Conservation (phyloP, 1,140 invertebrate species). For the Bombus difficillimus region DNA sequence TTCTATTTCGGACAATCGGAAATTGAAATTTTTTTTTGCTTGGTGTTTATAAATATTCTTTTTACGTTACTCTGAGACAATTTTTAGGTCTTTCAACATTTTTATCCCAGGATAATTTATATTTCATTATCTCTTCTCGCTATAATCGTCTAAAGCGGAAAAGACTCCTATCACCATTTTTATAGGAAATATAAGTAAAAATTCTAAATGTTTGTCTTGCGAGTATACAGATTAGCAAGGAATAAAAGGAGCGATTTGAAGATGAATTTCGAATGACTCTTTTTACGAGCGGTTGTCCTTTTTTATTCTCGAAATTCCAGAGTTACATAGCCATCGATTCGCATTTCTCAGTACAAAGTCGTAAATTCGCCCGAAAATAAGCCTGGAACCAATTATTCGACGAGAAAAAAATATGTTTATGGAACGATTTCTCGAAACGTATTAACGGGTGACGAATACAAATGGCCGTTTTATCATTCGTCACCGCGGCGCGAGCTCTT, state of each 20-base stretch:
- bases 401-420: slow-evolving; percentile 5
- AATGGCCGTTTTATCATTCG: not conserved
- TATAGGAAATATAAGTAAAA: not conserved
- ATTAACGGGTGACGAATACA: slow-evolving; percentile 25
- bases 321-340: slow-evolving; percentile 2
- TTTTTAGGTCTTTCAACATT: no score
- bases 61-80: no score
- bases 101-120: not conserved
- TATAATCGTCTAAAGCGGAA: not conserved
- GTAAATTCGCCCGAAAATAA: slow-evolving; percentile 20
- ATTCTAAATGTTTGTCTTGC: not conserved
- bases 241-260: not conserved
- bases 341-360: slow-evolving; percentile 1
- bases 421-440: slow-evolving; percentile 16
- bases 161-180: not conserved
- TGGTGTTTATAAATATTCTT: not conserved
- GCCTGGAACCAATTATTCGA: not conserved
- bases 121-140: not conserved
- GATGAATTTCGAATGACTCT: no score
- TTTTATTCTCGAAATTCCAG: not conserved
- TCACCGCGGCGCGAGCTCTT: not conserved
- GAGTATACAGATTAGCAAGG: not conserved
- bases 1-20: not conserved
- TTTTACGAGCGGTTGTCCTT: not conserved
- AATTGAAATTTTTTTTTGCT: not conserved